These are phyloP conservation scores for Anaspis maculata DNA, from an alignment of 2,888 invertebrate species.

Conservation along the genomic window DNA sequence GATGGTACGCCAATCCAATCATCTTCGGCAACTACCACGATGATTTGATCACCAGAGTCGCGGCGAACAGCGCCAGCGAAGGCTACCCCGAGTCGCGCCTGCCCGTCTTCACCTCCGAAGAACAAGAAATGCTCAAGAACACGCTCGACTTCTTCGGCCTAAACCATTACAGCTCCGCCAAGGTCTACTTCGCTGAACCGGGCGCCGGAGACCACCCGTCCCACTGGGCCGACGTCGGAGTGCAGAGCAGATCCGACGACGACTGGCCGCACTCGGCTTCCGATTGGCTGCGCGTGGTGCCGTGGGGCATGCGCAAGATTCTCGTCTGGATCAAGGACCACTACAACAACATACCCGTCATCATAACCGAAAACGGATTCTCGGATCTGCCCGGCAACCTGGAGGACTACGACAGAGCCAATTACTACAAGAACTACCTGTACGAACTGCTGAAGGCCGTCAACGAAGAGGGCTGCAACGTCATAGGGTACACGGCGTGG, in stretches of 20 bases:
- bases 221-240: no score
- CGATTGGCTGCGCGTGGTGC: no score
- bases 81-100: slow-evolving; percentile 45
- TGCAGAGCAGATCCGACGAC: no score
- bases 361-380: no score
- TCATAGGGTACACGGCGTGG: no score
- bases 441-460: slow-evolving; percentile 3
- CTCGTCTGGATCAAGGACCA: no score
- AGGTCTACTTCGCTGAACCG: slow-evolving; percentile 34
- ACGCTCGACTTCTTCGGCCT: slow-evolving; percentile 52
- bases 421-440: slow-evolving; percentile 41
- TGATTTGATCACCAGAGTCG: slow-evolving; percentile 42
- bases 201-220: slow-evolving; percentile 24
- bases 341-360: no score
- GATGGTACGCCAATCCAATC: slow-evolving; percentile 40
- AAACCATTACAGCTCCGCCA: slow-evolving; percentile 50
- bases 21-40: slow-evolving; percentile 47
- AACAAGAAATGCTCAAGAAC: slow-evolving; percentile 40
- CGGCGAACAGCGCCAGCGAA: slow-evolving; percentile 41
- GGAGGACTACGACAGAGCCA: slow-evolving; percentile 48
- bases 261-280: no score
- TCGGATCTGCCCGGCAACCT: no score
- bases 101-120: slow-evolving; percentile 44
- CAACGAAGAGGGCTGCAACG: no score
- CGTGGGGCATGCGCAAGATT: no score